phyloP scores from a whole-genome alignment of 2,888 invertebrate species.

The Ceraclea dissimilis region DNA sequence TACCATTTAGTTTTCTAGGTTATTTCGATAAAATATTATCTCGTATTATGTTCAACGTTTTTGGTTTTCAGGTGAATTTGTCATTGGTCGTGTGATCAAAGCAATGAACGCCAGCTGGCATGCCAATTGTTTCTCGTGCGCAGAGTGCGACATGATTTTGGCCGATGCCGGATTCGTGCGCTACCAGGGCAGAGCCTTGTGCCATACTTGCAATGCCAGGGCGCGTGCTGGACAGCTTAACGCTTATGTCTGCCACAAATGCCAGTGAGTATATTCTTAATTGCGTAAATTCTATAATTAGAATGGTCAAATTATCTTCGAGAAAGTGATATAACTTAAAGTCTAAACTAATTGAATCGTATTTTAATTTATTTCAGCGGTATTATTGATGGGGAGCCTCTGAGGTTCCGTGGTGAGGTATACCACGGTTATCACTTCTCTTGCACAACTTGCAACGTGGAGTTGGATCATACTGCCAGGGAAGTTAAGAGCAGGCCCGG shows the following conservation, averaged over 20 bases:
- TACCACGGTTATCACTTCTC: conserved; percentile 99
- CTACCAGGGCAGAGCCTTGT: conserved; percentile 78
- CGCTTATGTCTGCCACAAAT: conserved; percentile 96
- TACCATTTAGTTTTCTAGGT: neutral
- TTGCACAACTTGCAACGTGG: conserved; percentile 85
- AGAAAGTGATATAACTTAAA: neutral
- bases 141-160: conserved; percentile 83
- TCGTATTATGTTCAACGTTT: neutral
- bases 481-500: conserved; percentile 91
- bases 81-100: conserved; percentile 98
- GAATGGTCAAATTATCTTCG: neutral
- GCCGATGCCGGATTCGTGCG: conserved; percentile 97
- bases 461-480: conserved; percentile 91
- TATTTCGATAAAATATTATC: neutral
- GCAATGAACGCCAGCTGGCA: conserved; percentile 99
- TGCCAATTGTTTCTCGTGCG: conserved; percentile 94
- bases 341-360: too few species aligned
- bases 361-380: conserved; percentile 52
- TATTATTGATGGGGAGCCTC: conserved; percentile 82
- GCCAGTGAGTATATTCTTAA: conserved; percentile 81
- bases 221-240: conserved; percentile 93
- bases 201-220: conserved; percentile 93
- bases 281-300: too few species aligned
- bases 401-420: conserved; percentile 90
- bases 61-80: conserved; percentile 69